phyloP scores from a whole-genome alignment of 92 coral and sea anemone genomes.

The Heteractis magnifica region DNA sequence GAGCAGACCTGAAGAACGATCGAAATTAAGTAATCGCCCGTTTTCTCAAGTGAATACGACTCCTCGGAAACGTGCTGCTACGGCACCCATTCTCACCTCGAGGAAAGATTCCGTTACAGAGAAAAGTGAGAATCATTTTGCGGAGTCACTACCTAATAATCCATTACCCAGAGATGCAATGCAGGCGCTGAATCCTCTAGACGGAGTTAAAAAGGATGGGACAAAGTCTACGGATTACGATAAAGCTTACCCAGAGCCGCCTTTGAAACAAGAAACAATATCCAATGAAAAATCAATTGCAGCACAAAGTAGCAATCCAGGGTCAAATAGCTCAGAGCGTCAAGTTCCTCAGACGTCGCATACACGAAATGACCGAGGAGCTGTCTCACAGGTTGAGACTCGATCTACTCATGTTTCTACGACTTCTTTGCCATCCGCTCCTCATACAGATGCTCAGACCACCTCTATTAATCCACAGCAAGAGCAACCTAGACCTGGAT shows the following conservation, averaged over 20 bases:
- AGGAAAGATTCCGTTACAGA: background rate
- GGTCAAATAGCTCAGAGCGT: background rate
- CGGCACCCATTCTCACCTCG: slow-evolving; percentile 18
- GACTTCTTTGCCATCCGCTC: background rate
- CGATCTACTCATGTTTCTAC: background rate
- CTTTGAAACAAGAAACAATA: background rate
- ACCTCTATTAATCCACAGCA: background rate
- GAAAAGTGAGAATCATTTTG: background rate
- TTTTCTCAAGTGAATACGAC: slow-evolving; percentile 35
- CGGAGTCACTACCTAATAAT: slow-evolving; percentile 24
- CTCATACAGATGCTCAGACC: background rate
- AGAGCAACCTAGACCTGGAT: background rate
- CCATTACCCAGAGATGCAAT: background rate
- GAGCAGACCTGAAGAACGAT: slow-evolving; percentile 45
- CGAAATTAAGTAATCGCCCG: slow-evolving; percentile 46
- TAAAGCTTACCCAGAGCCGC: background rate
- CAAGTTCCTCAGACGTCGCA: background rate
- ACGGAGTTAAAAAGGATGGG: background rate
- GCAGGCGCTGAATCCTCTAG: background rate
- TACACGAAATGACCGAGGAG: background rate
- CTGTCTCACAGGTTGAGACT: background rate
- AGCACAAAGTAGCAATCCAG: background rate
- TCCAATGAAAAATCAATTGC: background rate
- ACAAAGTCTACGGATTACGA: background rate
- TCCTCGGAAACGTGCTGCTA: slow-evolving; percentile 32